These are phyloP conservation scores for Orthosia incerta DNA, from an alignment of 2,888 invertebrate species.

Conservation along the genomic window DNA sequence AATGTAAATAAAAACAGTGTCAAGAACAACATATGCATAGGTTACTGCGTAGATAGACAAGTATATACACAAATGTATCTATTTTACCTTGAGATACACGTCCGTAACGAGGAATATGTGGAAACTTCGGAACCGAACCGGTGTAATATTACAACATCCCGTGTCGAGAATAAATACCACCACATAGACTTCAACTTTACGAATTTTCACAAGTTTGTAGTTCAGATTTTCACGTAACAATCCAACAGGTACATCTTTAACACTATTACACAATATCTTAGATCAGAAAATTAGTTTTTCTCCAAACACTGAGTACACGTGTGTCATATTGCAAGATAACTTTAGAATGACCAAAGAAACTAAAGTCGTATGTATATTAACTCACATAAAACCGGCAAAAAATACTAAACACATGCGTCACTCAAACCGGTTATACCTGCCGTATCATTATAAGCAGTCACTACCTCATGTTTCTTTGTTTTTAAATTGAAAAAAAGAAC, in stretches of 20 bases:
- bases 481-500: slow-evolving; percentile 14
- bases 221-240: neutral
- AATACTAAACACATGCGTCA: slow-evolving; percentile 49
- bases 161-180: slow-evolving; percentile 31
- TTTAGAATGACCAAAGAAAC: slow-evolving; percentile 48
- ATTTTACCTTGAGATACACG: slow-evolving; percentile 74
- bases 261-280: slow-evolving; percentile 20
- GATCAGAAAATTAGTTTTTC: neutral
- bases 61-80: slow-evolving; percentile 61
- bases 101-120: slow-evolving; percentile 51
- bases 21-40: slow-evolving; percentile 31
- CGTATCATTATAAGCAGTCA: slow-evolving; percentile 33
- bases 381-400: slow-evolving; percentile 46
- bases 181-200: slow-evolving; percentile 12
- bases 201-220: slow-evolving; percentile 9
- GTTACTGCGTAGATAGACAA: neutral
- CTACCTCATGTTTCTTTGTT: slow-evolving; percentile 60
- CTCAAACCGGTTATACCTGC: slow-evolving; percentile 58
- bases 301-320: slow-evolving; percentile 40
- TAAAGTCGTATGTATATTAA: slow-evolving; percentile 19
- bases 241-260: neutral
- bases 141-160: slow-evolving; percentile 54
- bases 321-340: slow-evolving; percentile 22
- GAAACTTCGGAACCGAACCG: slow-evolving; percentile 55
- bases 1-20: slow-evolving; percentile 38